Evolutionary conservation across 2,888 invertebrate species (phyloP).

Genomic region (Deilephila elpenor): DNA sequence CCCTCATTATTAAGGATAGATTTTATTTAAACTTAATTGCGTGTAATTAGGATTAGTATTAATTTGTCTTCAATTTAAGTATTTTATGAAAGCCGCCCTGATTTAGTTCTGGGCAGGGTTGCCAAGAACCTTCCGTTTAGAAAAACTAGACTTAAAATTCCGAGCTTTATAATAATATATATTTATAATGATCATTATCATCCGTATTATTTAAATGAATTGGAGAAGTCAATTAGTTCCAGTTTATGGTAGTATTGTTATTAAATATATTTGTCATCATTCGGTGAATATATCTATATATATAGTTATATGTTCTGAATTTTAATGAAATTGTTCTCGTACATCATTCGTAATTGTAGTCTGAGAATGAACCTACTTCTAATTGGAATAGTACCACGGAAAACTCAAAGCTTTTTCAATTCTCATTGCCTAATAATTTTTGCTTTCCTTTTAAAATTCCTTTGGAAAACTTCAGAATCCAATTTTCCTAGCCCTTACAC

Average conservation of each 20-base stretch:
- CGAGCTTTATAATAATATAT: conserved; percentile 25
- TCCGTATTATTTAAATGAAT: conserved; percentile 20
- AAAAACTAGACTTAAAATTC: conserved; percentile 1
- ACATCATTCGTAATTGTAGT: background rate
- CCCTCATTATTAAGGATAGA: background rate
- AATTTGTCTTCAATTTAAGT: background rate
- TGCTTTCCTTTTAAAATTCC: no score
- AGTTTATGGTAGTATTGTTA: background rate
- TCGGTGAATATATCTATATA: background rate
- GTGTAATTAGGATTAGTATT: background rate
- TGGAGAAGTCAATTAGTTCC: conserved; percentile 25
- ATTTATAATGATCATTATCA: conserved; percentile 25
- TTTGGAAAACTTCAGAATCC: background rate
- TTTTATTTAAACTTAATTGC: background rate
- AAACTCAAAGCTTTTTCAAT: background rate
- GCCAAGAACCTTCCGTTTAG: background rate
- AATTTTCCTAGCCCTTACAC: no score
- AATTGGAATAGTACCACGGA: background rate
- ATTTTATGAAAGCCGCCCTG: background rate
- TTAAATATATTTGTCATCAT: conserved; percentile 16
- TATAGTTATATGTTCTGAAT: background rate
- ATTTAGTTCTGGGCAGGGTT: background rate
- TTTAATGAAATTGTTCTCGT: conserved; percentile 13
- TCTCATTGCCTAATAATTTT: no score
- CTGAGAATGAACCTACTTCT: background rate